Evolutionary conservation across 2,797 vertebrate genomes (phyloP), one percentile per base, ranked within the genome.

Genomic region (Otolemur crassicaudatus): DNA sequence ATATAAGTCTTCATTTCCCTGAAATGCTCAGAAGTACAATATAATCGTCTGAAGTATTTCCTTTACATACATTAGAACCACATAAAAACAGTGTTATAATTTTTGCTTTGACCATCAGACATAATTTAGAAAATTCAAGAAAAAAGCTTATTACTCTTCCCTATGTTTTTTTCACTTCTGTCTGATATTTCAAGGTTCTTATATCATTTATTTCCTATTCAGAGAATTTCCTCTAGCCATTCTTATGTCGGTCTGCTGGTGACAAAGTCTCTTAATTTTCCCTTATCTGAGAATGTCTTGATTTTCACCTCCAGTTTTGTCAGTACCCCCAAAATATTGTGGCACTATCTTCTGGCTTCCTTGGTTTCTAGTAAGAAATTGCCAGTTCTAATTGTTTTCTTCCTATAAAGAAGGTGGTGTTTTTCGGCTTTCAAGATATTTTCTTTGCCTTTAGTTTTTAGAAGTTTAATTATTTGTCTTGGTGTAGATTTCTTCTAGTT

Each of bases 401-500:
- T 10, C 14, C 7, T 69, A 7, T 46, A 81, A 23, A 49, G 81
- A 82, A 79, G n/a, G 10, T 85, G 20, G 67, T 77, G 19, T 70
- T 86, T 86, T 29, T 94, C 53, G 94, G 49, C 81, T 93, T 90
- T 89, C 34, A 90, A 76, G 13, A 76, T 89, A 46, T 29, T 90
- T 75, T 90, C 70, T 90, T 94, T 81, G 65, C 69, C 34, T 90
- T 94, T 49, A 27, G 20, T 58, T 75, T 95, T 89, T 58, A 87
- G 63, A 94, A 95, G 53, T 84, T 87, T 94, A 86, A 77, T 81
- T 69, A 27, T 56, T 17, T 82, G 29, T 94, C 60, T 94, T 92
- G 37, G 20, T 19, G 20, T 94, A 58, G 20, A 22, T 94, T 79
- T 90, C 12, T 93, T 94, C 79, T 75, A 37, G 11, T 53, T 87